These are phyloP conservation scores for Poecilia velifera DNA, from an alignment of 2,797 vertebrate genomes.

Conservation along the genomic window DNA sequence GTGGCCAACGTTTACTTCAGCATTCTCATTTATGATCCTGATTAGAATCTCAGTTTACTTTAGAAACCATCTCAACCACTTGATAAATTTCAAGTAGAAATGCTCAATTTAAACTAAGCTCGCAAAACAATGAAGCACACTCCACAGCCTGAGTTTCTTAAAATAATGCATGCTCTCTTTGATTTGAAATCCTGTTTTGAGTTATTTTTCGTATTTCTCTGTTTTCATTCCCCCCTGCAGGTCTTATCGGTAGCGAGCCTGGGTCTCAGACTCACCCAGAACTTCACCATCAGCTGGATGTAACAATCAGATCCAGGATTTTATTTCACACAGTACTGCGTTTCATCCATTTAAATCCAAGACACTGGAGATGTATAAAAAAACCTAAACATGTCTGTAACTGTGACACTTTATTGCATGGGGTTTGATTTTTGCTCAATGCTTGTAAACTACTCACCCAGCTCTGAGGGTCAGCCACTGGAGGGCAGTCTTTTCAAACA, in stretches of 20 bases:
- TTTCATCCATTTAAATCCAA: background rate
- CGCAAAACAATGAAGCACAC: background rate
- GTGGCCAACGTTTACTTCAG: background rate
- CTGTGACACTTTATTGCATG: background rate
- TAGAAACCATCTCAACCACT: background rate
- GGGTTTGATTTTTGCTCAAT: background rate
- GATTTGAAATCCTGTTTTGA: background rate
- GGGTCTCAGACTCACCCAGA: slow-evolving; percentile 81
- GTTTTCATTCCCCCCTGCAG: slow-evolving; percentile 55
- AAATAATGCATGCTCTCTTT: no score
- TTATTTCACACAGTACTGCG: background rate
- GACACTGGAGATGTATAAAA: background rate
- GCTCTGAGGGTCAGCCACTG: background rate
- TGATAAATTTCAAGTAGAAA: background rate
- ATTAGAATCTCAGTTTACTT: background rate
- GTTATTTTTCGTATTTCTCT: background rate
- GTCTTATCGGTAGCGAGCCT: slow-evolving; percentile 82
- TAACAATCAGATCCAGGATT: slow-evolving; percentile 40
- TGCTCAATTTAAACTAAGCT: background rate
- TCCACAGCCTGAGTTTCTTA: background rate
- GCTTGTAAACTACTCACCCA: background rate
- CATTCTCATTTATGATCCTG: background rate
- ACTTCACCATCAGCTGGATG: slow-evolving; percentile 87
- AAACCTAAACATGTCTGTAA: background rate
- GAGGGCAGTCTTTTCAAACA: background rate